Evolutionary conservation across 1,140 invertebrate species (phyloP).

Genomic region (Homarus americanus): DNA sequence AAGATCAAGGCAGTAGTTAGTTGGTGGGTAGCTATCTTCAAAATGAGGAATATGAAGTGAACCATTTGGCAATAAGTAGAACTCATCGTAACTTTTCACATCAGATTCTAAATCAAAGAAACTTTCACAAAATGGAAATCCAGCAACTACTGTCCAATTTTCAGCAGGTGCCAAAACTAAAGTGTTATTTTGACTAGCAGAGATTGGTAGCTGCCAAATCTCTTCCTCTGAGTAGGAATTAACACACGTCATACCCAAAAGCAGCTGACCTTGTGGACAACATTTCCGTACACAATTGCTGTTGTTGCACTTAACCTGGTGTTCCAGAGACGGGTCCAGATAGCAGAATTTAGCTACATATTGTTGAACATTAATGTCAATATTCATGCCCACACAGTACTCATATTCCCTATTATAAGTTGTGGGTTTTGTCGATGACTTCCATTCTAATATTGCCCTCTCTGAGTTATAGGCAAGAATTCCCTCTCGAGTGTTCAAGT

Average conservation of each 20-base stretch:
- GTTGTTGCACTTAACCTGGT: background rate
- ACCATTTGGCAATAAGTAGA: slow-evolving; percentile 24
- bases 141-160: background rate
- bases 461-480: background rate
- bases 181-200: background rate
- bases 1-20: slow-evolving; percentile 13
- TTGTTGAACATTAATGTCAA: background rate
- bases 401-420: background rate
- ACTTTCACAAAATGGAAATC: background rate
- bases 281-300: slow-evolving; percentile 42
- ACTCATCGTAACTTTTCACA: background rate
- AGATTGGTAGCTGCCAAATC: background rate
- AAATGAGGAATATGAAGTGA: background rate
- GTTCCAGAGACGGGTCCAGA: background rate
- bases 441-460: background rate
- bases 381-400: slow-evolving; percentile 27
- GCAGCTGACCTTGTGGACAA: background rate
- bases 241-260: background rate
- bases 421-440: background rate
- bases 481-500: background rate
- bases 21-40: background rate
- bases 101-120: background rate
- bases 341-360: slow-evolving; percentile 37
- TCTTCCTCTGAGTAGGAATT: background rate
- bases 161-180: background rate